phyloP scores from a whole-genome alignment of 2,113 vertebrate species.

The Sturnira hondurensis region DNA sequence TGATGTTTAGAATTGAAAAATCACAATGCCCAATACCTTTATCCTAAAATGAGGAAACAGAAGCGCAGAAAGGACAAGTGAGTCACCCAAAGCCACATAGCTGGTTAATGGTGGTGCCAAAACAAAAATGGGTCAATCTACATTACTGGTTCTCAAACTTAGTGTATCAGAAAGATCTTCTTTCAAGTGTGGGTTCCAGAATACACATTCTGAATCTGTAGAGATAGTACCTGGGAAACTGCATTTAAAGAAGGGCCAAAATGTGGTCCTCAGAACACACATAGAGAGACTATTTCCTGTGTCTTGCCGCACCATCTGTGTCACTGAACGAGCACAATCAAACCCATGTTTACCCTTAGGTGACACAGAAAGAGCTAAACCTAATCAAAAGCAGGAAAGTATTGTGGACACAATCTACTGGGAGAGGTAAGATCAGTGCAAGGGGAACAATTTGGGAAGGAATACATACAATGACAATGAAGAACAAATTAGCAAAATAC shows the following conservation, averaged over 20 bases:
- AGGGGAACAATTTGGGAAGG: not conserved
- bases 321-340: not conserved
- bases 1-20: not conserved
- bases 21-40: not conserved
- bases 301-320: not conserved
- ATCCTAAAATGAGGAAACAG: conserved; percentile 15
- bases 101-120: not conserved
- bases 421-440: not conserved
- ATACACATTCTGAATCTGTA: not conserved
- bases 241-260: not conserved
- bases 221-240: not conserved
- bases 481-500: not conserved
- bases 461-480: not conserved
- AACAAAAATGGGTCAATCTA: not conserved
- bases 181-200: conserved; percentile 2
- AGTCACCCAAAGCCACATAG: not conserved
- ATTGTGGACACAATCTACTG: not conserved
- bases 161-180: not conserved
- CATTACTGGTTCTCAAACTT: not conserved
- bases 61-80: not conserved
- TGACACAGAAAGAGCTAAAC: not conserved
- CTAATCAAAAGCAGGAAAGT: not conserved
- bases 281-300: not conserved
- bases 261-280: not conserved
- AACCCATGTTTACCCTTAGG: not conserved